Base-by-base conservation (phyloP, 2,797 vertebrate genomes). In the Uromys caudimaculatus region DNA sequence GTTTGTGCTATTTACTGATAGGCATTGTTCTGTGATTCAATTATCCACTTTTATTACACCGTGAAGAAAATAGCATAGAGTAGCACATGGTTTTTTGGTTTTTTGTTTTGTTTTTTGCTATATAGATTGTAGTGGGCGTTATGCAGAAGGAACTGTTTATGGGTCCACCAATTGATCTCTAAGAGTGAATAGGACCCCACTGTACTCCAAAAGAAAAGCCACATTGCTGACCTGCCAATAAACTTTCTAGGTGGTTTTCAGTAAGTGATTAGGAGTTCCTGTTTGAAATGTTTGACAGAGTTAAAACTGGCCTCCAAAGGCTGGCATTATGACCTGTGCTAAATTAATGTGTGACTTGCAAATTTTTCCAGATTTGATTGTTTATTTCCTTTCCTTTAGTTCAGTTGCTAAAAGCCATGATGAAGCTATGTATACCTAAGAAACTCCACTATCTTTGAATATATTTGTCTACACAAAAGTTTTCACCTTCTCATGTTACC, bases 21-120 rank as follows among this genome's bases (percentile, higher is more conserved):
- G 97, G 96, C 97, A 93, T 97, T 95, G 60, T 96, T 97, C 96
- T 94, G 94, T 97, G 98, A 98, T 97, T 97, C 97, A 98, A 98
- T 97, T 98, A 98, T 98, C 97, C 97, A 97, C 96, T 98, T 98
- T 98, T 97, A 97, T 98, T 97, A 97, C 69, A 88, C 97, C 97
- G 92, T 92, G 83, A 92, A 94, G 95, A 97, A 97, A 97, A 97
- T 17, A 91, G 83, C 17, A 79, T 47, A 32, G 69, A 60, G 75
- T 89, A 35, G 79, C 41, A 24, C 73, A 24, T 47, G 69, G 14
- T 62, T 4, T 29, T 64, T 12, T 60, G 29, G 23, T 24, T 60
- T 9, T 60, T 60, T 24, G 24, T 60, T 23, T 60, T 56, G 6
- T 24, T 60, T 60, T 97, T 93, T 95, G 75, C 76, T 92, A 47